Percentiles rank a stretch among this genome's conserved stretches.
Conservation (phyloP, 2,797 vertebrate genomes). For the Lutjanus argentimaculatus region DNA sequence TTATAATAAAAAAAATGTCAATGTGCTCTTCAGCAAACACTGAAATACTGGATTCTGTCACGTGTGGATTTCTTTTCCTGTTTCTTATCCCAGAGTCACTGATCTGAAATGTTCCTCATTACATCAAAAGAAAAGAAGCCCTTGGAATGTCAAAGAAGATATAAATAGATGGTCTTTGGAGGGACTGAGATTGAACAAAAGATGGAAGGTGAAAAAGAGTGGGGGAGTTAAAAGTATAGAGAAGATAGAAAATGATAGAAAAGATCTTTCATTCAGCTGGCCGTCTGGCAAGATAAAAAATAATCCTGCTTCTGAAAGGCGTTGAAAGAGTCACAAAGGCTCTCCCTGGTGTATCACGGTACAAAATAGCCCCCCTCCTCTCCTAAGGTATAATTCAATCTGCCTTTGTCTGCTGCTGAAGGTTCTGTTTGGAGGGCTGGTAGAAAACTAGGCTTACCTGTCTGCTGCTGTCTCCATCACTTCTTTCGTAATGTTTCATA, state of each 20-base stretch:
- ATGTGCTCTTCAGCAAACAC: slow-evolving; percentile 24
- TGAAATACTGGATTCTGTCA: slow-evolving; percentile 28
- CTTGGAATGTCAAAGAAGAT: slow-evolving; percentile 63
- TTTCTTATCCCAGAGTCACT: slow-evolving; percentile 42
- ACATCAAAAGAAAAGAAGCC: slow-evolving; percentile 65
- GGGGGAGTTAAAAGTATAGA: slow-evolving; percentile 68
- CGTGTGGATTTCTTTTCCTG: slow-evolving; percentile 35
- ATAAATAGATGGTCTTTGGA: slow-evolving; percentile 67
- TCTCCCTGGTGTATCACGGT: slow-evolving; percentile 66
- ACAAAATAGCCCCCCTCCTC: slow-evolving; percentile 55
- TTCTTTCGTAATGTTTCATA: slow-evolving; percentile 37
- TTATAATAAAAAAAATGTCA: slow-evolving; percentile 7
- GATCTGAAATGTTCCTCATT: slow-evolving; percentile 69
- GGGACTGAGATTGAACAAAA: slow-evolving; percentile 57
- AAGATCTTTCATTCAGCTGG: slow-evolving; percentile 69
- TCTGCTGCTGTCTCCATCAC: background rate
- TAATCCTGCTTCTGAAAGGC: slow-evolving; percentile 72
- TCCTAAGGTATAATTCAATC: slow-evolving; percentile 68
- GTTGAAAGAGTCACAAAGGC: slow-evolving; percentile 75
- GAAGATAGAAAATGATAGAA: slow-evolving; percentile 68
- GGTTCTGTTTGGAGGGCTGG: slow-evolving; percentile 37
- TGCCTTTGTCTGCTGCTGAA: slow-evolving; percentile 61
- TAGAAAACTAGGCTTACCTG: slow-evolving; percentile 47
- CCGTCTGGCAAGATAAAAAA: slow-evolving; percentile 73
- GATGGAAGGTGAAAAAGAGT: slow-evolving; percentile 63